Base-by-base conservation (phyloP, 2,888 invertebrate species). In the Amblyjoppa fuscipennis region DNA sequence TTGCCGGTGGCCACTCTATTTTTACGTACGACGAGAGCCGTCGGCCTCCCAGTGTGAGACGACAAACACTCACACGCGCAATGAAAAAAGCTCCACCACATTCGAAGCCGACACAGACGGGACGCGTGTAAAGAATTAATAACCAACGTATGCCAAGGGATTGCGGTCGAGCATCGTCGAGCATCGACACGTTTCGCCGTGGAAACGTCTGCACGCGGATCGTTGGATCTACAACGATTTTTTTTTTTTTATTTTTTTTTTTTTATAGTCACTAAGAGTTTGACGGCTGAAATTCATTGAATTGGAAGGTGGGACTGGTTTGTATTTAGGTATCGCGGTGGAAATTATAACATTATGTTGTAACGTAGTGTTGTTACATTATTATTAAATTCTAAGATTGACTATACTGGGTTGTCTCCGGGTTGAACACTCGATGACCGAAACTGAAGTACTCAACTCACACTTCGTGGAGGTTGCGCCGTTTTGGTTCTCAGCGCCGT, bases 21-120 rank as follows among this genome's bases (percentile, higher is more conserved):
- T 88, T 88, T 86, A 88, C 79, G 81, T 85, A 86, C 81, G 75
- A 69, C n/a, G 81, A 75, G 75, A 84, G 70, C 82, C 85, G 45
- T 56, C 41, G 69, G 78, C 69, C 77, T 79, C 78, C 66, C 13
- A 11, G 28, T 25, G 41, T 68, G 81, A 77, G 31, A 51, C 61
- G 56, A 78, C 70, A 71, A 20, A 74, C 73, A 74, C 59, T 61
- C n/a, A 34, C 53, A 74, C 81, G 73, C 45, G 56, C 51, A 74
- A 75, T 76, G 66, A 76, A 61, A 81, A 70, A 74, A 68, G 49
- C 75, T 5, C 61, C 69, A 77, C 71, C 77, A 51, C 61, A 53
- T 45, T 69, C 73, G 45, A 41, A 11, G 25, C 28, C 61, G 31
- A 71, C 80, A 66, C 80, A 28, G 31, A 80, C 38, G 25, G 61